Base-by-base conservation (phyloP, 2,113 vertebrate species). In the Madoqua kirkii region DNA sequence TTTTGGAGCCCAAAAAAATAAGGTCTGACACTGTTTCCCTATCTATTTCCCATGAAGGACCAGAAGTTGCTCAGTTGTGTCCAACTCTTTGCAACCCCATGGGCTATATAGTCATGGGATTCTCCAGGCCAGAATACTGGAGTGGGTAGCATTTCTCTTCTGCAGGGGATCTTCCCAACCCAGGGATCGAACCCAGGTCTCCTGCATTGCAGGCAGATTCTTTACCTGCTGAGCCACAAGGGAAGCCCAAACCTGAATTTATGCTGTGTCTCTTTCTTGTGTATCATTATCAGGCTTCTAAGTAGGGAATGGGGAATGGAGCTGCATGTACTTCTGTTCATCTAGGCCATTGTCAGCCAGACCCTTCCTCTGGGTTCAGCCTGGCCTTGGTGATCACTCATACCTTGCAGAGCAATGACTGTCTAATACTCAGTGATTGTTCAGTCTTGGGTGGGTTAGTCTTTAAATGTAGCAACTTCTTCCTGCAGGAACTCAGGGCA, bases 161-260 rank as follows among this genome's bases (percentile, higher is more conserved):
- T 11, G 5, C 67, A 40, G 67, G n/a, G n/a, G 10, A 40, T 40
- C 67, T 71, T 71, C 19, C 67, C n/a, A 40, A 23, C 67, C n/a
- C n/a, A 6, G 67, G 67, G 67, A 71, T 21, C 19, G 2, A 71
- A 71, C 10, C 67, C n/a, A 71, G n/a, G 19, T 71, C 9, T 71
- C n/a, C n/a, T 23, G n/a, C 67, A 71, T 12, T 40, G n/a, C 19
- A 0, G 67, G 67, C 3, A 0, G 67, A 71, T 71, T 71, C 3
- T 36, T 71, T 40, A 71, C 19, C 67, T 3, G n/a, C 19, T 40
- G 19, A 71, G n/a, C 67, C n/a, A 40, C n/a, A 23, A 12, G 67
- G 67, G 67, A 23, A 71, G n/a, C n/a, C 33, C 5, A 89, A 97
- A 55, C 17, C 23, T 6, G 50, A n/a, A 14, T 7, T 4, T 33